A percentile compares a stretch with the other conserved stretches of the same genome.
Evolutionary conservation across 2,113 vertebrate species (phyloP).

Genomic region (Lepidothrix coronata): DNA sequence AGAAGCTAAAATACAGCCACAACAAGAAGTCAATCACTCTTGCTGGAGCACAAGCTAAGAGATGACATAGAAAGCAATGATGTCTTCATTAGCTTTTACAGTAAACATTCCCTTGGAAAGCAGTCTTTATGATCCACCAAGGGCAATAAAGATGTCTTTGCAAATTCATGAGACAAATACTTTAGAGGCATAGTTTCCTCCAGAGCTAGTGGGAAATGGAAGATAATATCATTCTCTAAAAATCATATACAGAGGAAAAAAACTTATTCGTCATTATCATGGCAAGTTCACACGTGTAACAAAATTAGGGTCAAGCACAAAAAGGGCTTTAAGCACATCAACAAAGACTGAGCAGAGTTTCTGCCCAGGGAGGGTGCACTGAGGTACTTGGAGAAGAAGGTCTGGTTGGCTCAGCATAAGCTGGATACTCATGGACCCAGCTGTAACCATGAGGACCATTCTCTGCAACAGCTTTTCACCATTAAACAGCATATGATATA

Average conservation of each 20-base stretch:
- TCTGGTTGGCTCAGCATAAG: not conserved
- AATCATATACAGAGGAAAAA: not conserved
- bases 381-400: accelerated
- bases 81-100: constrained; percentile 56
- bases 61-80: constrained; percentile 4
- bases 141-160: constrained; percentile 46
- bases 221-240: not conserved
- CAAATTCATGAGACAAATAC: constrained; percentile 51
- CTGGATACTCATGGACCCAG: not conserved
- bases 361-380: not conserved
- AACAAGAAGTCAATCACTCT: constrained; percentile 14
- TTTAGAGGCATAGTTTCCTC: not conserved
- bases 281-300: not conserved
- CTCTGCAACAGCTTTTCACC: not conserved
- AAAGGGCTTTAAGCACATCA: not conserved
- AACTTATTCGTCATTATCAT: accelerated
- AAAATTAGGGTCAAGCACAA: not conserved
- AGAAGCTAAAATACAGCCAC: constrained; percentile 9
- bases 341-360: not conserved
- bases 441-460: not conserved
- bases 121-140: constrained; percentile 16
- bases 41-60: not conserved
- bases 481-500: not conserved
- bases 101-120: constrained; percentile 36
- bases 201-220: not conserved